These are phyloP conservation scores for Quiscalus mexicanus DNA, from an alignment of 2,113 vertebrate genomes.

Conservation along the genomic window DNA sequence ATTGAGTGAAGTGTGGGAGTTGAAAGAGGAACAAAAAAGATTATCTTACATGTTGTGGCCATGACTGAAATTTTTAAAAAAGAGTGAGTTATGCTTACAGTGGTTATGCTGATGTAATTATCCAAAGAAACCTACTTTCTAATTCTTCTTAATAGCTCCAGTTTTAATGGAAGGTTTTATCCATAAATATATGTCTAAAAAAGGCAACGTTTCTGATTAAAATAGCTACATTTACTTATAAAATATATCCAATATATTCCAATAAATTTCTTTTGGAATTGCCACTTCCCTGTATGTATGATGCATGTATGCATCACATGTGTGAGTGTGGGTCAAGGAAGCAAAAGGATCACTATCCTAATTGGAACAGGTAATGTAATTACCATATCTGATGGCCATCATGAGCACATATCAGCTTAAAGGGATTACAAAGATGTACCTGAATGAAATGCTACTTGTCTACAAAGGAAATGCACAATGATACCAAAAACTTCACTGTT, in stretches of 20 bases:
- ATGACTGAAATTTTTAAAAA: background rate
- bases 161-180: background rate
- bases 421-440: background rate
- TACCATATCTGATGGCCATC: background rate
- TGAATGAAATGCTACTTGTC: background rate
- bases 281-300: fast-evolving
- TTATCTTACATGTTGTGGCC: background rate
- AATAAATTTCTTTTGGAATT: background rate
- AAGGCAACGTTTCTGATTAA: background rate
- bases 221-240: background rate
- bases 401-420: background rate
- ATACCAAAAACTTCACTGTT: background rate
- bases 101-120: background rate
- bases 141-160: background rate
- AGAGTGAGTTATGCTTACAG: background rate
- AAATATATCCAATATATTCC: background rate
- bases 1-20: background rate
- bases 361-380: background rate
- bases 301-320: background rate
- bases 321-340: background rate
- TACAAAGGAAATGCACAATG: background rate
- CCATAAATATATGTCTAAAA: background rate
- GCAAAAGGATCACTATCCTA: background rate
- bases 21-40: background rate
- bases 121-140: background rate